These are phyloP conservation scores for Polydesmus complanatus DNA, from an alignment of 2,888 invertebrate genomes.

Conservation along the genomic window DNA sequence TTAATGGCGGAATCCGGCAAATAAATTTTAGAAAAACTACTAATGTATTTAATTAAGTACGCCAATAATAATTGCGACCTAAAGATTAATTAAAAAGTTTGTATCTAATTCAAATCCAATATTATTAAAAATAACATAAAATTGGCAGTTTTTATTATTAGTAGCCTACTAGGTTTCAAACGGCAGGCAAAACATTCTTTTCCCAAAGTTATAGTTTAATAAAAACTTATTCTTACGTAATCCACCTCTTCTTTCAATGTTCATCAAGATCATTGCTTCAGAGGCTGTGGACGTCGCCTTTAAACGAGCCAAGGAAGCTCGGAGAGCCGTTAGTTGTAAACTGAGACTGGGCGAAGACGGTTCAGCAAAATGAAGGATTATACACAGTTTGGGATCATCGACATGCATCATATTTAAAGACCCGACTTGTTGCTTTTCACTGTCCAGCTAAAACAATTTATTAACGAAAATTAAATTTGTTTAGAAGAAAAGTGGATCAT, in stretches of 20 bases:
- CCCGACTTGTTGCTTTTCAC: neutral
- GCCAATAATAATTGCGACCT: too few relatives aligned
- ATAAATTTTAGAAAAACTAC: too few relatives aligned
- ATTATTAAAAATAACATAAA: too few relatives aligned
- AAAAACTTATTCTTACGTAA: constrained; percentile 1
- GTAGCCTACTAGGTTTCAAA: too few relatives aligned
- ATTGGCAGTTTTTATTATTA: too few relatives aligned
- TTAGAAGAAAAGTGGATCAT: too few relatives aligned
- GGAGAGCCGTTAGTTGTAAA: constrained; percentile 60
- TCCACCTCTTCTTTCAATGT: constrained; percentile 17
- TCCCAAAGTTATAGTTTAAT: neutral
- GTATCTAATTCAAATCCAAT: too few relatives aligned
- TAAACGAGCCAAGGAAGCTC: constrained; percentile 37
- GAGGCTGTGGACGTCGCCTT: constrained; percentile 7
- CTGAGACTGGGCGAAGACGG: constrained; percentile 45
- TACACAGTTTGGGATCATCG: constrained; percentile 76
- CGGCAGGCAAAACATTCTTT: constrained; percentile 24
- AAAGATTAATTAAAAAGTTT: too few relatives aligned
- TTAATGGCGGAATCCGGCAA: too few relatives aligned
- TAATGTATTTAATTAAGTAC: too few relatives aligned
- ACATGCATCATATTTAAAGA: constrained; percentile 50
- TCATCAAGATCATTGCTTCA: constrained; percentile 17
- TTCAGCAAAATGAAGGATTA: constrained; percentile 78
- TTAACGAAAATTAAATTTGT: constrained; percentile 38
- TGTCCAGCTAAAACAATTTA: constrained; percentile 11